Base-by-base conservation (phyloP, 2,888 invertebrate species). In the Conchocele bisecta region DNA sequence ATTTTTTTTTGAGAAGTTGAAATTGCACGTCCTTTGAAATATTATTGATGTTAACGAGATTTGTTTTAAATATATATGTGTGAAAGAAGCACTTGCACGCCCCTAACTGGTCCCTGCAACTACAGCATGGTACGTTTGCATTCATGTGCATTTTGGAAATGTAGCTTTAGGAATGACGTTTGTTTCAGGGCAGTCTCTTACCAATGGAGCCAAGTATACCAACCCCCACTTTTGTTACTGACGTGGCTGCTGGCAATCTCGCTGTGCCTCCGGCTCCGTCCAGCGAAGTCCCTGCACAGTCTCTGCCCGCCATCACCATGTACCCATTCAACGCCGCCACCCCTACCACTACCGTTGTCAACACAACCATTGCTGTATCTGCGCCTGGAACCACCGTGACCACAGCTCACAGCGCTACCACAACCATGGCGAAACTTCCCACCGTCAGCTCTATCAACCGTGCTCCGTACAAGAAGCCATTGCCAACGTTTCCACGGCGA, bases 161-260 rank as follows among this genome's bases (percentile, higher is more conserved):
- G n/a, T n/a, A 58, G 72, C 73, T 72, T 70, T 78, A 81, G 80
- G 77, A 75, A 74, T 75, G 73, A 59, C 69, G 59, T 77, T 75
- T 81, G 73, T 86, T 86, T 84, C 86, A 88, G 88, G 86, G 86
- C 81, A 84, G 81, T 83, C 76, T 86, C 83, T 81, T 84, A 70
- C 79, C 83, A 70, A 82, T 84, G 77, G 85, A 87, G 79, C 84
- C 81, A 81, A 65, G 56, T 59, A 50, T 56, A 31, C 46, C 58
- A 69, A 59, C 57, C 67, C 48, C 53, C 69, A 61, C 54, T 51
- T 70, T 56, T 74, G 73, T 51, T 73, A 66, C 76, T 76, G 76
- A 76, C 15, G 29, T 24, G n/a, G 26, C 28, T 26, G 31, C 53
- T 53, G 35, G 20, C 53, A 7, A 11, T 35, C 35, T 35, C 5